Conservation (phyloP, 2,113 vertebrate species). For the Paraplagusia blochii region DNA sequence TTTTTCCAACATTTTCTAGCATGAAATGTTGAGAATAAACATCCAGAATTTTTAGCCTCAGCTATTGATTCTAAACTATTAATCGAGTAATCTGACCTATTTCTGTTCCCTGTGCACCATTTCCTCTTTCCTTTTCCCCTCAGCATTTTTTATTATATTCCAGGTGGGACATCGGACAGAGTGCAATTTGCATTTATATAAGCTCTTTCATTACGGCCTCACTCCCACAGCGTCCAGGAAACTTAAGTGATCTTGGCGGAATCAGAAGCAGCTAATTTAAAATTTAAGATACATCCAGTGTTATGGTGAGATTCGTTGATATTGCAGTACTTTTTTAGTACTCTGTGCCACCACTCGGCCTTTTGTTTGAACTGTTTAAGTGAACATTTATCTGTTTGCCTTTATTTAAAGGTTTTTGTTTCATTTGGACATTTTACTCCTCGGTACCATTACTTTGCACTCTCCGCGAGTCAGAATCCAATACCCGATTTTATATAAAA, state of each 20-base stretch:
- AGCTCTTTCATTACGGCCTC: conserved; percentile 78
- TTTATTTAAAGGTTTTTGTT: conserved; percentile 12
- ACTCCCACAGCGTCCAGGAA: conserved; percentile 63
- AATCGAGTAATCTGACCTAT: conserved; percentile 70
- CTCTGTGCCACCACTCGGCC: conserved; percentile 9
- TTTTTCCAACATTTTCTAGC: conserved; percentile 3
- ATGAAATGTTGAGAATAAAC: neutral
- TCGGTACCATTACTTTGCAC: conserved; percentile 12
- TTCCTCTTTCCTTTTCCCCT: conserved; percentile 55
- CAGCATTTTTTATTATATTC: conserved; percentile 73
- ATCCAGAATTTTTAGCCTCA: neutral
- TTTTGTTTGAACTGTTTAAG: conserved; percentile 23
- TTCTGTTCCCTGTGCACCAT: conserved; percentile 50
- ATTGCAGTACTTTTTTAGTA: conserved; percentile 34
- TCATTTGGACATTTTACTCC: neutral
- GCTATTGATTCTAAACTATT: conserved; percentile 54
- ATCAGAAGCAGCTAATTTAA: conserved; percentile 69
- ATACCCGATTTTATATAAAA: conserved; percentile 21
- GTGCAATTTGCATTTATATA: conserved; percentile 83
- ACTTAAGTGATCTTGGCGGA: conserved; percentile 68
- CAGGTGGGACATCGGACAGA: conserved; percentile 75
- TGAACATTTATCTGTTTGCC: conserved; percentile 36
- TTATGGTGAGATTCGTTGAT: conserved; percentile 9
- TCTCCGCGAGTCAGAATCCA: conserved; percentile 8
- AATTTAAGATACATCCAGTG: conserved; percentile 44